Evolutionary conservation across 2,797 vertebrate genomes (phyloP).

Genomic region (Pangasius mekongensis): DNA sequence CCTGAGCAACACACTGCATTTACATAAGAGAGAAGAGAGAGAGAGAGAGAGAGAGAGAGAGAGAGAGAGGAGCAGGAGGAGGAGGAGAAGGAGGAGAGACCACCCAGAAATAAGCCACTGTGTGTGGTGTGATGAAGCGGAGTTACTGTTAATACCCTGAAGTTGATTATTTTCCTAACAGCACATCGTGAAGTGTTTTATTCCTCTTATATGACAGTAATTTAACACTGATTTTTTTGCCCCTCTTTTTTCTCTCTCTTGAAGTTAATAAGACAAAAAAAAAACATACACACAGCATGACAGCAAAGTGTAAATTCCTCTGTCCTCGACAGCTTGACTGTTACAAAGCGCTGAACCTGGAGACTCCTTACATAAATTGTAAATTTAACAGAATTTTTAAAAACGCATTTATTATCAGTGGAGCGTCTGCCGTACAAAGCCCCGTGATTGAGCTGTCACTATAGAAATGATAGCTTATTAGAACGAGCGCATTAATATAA

Average conservation of each 20-base stretch:
- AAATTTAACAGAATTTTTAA: not conserved
- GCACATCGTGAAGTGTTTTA: not conserved
- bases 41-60: not conserved
- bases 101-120: not conserved
- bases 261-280: not conserved
- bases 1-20: conserved; percentile 52
- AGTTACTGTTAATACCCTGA: not conserved
- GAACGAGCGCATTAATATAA: not conserved
- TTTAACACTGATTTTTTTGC: not conserved
- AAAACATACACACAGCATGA: no score
- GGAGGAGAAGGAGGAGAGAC: conserved; percentile 8
- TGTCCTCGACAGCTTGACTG: not conserved
- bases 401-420: not conserved
- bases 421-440: not conserved
- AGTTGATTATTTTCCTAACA: not conserved
- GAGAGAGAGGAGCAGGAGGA: not conserved
- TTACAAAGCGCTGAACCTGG: not conserved
- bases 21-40: conserved; percentile 32
- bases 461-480: not conserved
- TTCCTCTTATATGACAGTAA: not conserved
- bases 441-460: not conserved
- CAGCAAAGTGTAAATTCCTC: not conserved
- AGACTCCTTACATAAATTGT: not conserved
- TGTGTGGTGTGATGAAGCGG: not conserved
- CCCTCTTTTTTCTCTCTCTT: not conserved